Percentiles rank a stretch among this genome's conserved stretches.
Conservation (phyloP, 2,113 vertebrate genomes). For the Platycercus adscitus region DNA sequence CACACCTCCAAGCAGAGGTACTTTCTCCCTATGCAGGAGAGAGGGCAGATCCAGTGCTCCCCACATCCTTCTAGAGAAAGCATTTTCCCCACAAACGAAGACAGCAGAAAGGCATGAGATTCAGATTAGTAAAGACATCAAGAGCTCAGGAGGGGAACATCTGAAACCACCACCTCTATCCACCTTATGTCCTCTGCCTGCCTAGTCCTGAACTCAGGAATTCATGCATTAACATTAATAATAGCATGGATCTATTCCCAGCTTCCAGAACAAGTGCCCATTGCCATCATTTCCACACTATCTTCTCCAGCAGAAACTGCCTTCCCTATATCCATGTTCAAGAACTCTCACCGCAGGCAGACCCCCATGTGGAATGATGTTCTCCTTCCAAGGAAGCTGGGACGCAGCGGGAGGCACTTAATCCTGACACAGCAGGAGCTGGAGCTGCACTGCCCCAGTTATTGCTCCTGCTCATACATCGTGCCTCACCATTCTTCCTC, state of each 20-base stretch:
- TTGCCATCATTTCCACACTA: neutral
- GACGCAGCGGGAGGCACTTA: neutral
- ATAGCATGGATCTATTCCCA: neutral
- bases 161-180: neutral
- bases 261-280: neutral
- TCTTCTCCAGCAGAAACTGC: neutral
- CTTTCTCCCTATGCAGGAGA: neutral
- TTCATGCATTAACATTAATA: neutral
- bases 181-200: neutral
- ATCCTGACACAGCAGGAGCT: neutral
- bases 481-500: neutral
- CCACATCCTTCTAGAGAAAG: neutral
- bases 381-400: neutral
- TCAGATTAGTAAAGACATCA: neutral
- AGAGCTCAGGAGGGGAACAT: neutral
- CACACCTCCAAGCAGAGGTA: neutral
- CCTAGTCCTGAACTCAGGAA: neutral
- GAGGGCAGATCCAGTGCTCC: neutral
- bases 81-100: neutral
- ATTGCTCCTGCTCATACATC: neutral
- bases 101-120: neutral
- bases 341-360: neutral
- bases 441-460: neutral
- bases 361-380: rapidly evolving
- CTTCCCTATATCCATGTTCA: neutral